These are phyloP conservation scores for Belgica antarctica DNA, from an alignment of 2,888 invertebrate genomes.

Conservation along the genomic window DNA sequence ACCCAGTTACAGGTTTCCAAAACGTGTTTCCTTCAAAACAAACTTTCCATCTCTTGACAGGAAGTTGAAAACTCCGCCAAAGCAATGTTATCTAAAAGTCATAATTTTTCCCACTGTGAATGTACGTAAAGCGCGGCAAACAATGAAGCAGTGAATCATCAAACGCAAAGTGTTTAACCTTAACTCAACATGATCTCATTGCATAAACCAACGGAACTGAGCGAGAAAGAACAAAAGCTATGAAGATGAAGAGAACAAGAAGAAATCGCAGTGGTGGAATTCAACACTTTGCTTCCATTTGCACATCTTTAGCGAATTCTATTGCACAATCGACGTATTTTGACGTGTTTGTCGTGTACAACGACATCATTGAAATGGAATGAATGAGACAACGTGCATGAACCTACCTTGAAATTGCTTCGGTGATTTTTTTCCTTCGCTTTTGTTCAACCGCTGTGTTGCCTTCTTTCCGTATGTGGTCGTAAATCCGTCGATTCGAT, in stretches of 20 bases:
- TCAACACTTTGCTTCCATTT: background rate
- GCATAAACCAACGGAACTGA: constrained; percentile 10
- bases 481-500: background rate
- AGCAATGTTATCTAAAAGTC: background rate
- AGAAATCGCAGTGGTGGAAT: background rate
- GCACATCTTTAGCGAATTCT: background rate
- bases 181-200: constrained; percentile 1
- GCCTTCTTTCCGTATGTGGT: constrained; percentile 14
- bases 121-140: background rate
- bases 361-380: background rate
- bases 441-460: background rate
- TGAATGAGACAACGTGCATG: background rate
- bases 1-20: too few species aligned
- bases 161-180: background rate
- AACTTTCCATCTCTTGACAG: too few species aligned
- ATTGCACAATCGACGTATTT: background rate
- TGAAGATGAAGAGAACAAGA: too few species aligned
- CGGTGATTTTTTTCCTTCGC: too few species aligned
- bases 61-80: too few species aligned
- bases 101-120: background rate
- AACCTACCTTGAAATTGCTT: constrained; percentile 1
- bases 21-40: too few species aligned
- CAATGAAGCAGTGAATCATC: background rate
- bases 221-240: background rate
- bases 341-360: too few species aligned